Evolutionary conservation across 2,113 vertebrate species (phyloP).

Genomic region (Sarotherodon lohbergeri): DNA sequence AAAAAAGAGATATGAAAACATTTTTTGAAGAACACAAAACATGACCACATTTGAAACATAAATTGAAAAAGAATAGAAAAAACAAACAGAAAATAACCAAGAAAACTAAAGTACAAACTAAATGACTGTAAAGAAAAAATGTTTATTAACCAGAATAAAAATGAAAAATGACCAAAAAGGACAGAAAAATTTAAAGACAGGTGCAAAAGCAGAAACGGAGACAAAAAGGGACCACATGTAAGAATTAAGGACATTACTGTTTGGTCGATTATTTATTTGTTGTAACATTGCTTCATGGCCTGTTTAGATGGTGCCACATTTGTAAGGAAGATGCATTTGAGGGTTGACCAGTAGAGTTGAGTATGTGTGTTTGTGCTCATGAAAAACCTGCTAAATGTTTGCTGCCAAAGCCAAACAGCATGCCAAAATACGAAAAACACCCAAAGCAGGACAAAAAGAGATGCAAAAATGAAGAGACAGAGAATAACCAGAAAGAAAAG

Average conservation of each 20-base stretch:
- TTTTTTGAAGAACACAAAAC: not conserved
- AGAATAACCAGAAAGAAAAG: not conserved
- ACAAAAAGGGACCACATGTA: not conserved
- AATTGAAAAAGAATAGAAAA: not conserved
- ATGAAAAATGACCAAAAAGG: not conserved
- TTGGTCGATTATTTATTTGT: not conserved
- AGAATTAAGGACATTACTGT: not conserved
- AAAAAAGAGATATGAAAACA: not conserved
- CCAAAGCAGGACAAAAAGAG: not conserved
- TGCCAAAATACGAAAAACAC: fast-evolving
- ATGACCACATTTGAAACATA: not conserved
- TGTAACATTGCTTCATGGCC: not conserved
- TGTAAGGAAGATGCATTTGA: not conserved
- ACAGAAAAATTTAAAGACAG: not conserved
- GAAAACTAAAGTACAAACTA: not conserved
- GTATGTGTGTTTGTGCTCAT: not conserved
- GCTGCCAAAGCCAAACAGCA: not conserved
- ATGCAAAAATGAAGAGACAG: not conserved
- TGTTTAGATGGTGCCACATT: not conserved
- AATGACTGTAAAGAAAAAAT: not conserved
- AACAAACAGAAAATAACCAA: not conserved
- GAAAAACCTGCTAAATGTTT: not conserved
- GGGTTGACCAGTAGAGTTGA: not conserved
- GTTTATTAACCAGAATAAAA: not conserved
- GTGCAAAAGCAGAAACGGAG: not conserved